A percentile compares a stretch with the other conserved stretches of the same genome.
Evolutionary conservation across 1,140 invertebrate species (phyloP).

Genomic region (Ptiloglossa arizonensis): DNA sequence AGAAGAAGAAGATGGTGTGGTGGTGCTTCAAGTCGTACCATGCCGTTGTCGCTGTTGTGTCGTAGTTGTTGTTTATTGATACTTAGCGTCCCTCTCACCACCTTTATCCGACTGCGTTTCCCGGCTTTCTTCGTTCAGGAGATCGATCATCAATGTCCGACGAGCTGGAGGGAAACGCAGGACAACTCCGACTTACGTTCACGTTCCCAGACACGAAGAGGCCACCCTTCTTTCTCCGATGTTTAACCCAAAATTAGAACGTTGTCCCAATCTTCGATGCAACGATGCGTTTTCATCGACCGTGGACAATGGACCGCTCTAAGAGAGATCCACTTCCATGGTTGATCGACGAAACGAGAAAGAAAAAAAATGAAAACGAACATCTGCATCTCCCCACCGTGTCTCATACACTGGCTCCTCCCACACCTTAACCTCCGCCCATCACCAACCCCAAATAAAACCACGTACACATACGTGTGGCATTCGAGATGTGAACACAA

Average conservation of each 20-base stretch:
- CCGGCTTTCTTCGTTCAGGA: not conserved
- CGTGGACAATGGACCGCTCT: not conserved
- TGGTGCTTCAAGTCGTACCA: slow-evolving; percentile 43
- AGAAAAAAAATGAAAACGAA: not conserved
- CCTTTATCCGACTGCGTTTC: slow-evolving; percentile 2
- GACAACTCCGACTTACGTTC: not conserved
- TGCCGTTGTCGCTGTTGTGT: slow-evolving; percentile 53
- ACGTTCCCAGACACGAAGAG: not conserved
- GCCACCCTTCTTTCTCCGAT: slow-evolving; percentile 20
- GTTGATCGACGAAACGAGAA: not conserved
- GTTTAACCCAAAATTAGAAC: slow-evolving; percentile 1
- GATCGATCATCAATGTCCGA: not conserved
- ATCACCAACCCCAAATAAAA: not conserved
- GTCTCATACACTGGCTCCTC: slow-evolving; percentile 6
- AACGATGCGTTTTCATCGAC: not conserved
- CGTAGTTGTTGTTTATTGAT: slow-evolving; percentile 56
- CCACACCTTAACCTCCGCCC: not conserved
- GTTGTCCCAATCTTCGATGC: not conserved
- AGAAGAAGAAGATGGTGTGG: slow-evolving; percentile 32
- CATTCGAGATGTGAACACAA: slow-evolving; percentile 31
- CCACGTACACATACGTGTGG: slow-evolving; percentile 28
- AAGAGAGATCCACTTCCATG: too few species aligned
- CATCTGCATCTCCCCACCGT: slow-evolving; percentile 1
- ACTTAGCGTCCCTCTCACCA: slow-evolving; percentile 17
- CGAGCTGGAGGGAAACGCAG: slow-evolving; percentile 4